Evolutionary conservation across 2,113 vertebrate genomes (phyloP).

Genomic region (Pleuronectes platessa): DNA sequence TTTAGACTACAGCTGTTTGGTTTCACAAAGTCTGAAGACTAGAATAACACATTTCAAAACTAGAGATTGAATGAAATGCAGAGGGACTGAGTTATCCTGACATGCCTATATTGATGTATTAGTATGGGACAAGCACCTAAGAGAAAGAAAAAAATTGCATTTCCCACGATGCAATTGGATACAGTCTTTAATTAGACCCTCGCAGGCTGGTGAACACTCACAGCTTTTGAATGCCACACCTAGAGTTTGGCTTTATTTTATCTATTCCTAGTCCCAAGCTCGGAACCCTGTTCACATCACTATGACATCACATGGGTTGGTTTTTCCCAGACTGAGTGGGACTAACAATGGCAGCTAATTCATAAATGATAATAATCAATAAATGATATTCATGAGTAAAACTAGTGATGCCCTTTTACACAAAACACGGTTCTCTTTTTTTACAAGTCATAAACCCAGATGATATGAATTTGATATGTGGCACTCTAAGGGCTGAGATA

Average conservation of each 20-base stretch:
- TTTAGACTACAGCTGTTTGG: background rate
- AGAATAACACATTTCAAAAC: background rate
- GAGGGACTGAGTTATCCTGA: background rate
- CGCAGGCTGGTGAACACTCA: background rate
- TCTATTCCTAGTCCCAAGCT: background rate
- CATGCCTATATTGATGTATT: background rate
- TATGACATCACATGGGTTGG: background rate
- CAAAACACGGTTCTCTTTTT: no score
- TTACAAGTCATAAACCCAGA: background rate
- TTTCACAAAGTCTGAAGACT: background rate
- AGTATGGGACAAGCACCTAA: background rate
- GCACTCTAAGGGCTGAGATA: constrained; percentile 11
- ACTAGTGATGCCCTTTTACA: background rate
- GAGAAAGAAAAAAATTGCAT: background rate
- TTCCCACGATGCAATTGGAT: constrained; percentile 14
- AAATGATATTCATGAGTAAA: background rate
- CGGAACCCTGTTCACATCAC: background rate
- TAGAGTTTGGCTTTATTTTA: background rate
- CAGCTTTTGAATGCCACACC: background rate
- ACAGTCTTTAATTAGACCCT: background rate
- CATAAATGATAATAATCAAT: no score
- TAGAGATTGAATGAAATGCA: background rate
- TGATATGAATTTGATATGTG: constrained; percentile 7
- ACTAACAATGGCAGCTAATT: background rate
- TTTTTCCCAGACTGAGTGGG: background rate